Conservation (phyloP, 2,113 vertebrate species). For the Phyllostomus hastatus region DNA sequence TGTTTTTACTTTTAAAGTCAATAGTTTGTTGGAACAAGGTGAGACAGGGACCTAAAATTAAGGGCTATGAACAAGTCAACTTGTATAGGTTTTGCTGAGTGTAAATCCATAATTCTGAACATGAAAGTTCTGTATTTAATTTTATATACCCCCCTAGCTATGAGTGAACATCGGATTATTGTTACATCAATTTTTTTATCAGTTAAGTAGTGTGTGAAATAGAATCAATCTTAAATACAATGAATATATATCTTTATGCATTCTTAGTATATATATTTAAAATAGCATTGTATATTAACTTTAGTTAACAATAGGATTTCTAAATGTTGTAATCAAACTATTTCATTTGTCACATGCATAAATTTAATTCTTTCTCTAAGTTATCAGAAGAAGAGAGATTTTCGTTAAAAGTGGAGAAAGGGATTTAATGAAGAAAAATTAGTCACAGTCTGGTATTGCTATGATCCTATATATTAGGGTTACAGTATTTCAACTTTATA, state of each 20-base stretch:
- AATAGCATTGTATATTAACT: neutral
- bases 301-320: neutral
- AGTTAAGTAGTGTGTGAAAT: neutral
- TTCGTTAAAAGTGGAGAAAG: neutral
- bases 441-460: neutral
- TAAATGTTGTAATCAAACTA: neutral
- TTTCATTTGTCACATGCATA: neutral
- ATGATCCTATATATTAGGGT: neutral
- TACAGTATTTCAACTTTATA: neutral
- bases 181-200: neutral
- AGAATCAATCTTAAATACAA: neutral
- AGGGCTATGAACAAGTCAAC: neutral
- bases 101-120: neutral
- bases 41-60: neutral
- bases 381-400: neutral
- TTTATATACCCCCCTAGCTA: neutral
- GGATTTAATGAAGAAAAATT: neutral
- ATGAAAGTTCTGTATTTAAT: neutral
- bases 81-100: neutral
- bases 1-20: neutral
- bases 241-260: neutral
- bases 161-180: accelerated
- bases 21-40: neutral
- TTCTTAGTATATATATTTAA: neutral
- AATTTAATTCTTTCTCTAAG: neutral